phyloP scores from a whole-genome alignment of 1,140 invertebrate genomes.

The Idris sp. region DNA sequence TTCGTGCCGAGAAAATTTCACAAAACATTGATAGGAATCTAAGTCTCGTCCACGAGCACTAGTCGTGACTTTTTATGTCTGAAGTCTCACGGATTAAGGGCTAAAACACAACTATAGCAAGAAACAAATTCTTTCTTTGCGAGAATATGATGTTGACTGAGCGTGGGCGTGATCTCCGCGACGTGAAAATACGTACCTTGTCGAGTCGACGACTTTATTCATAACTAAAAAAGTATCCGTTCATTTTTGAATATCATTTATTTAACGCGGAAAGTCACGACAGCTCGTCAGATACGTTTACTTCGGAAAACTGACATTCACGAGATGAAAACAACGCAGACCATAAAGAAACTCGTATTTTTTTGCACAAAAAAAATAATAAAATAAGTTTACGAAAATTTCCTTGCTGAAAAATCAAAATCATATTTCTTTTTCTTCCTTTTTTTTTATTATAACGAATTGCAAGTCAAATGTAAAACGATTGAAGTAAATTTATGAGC shows the following conservation, averaged over 20 bases:
- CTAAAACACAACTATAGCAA: slow-evolving; percentile 40
- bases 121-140: slow-evolving; percentile 39
- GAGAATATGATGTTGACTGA: slow-evolving; percentile 42
- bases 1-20: slow-evolving; percentile 29
- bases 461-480: too few relatives aligned
- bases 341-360: slow-evolving; percentile 12
- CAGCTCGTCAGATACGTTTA: slow-evolving; percentile 41
- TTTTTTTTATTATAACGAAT: too few relatives aligned
- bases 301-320: slow-evolving; percentile 26
- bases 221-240: slow-evolving; percentile 45
- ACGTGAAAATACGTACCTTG: slow-evolving; percentile 33
- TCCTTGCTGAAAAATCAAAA: too few relatives aligned
- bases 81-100: slow-evolving; percentile 37
- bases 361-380: too few relatives aligned
- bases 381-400: too few relatives aligned
- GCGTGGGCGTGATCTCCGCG: slow-evolving; percentile 22
- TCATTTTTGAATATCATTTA: slow-evolving; percentile 53
- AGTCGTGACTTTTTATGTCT: slow-evolving; percentile 40
- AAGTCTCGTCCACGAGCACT: slow-evolving; percentile 14
- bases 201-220: slow-evolving; percentile 46
- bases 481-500: slow-evolving; percentile 14
- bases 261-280: slow-evolving; percentile 41
- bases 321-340: slow-evolving; percentile 21
- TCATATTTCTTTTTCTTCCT: too few relatives aligned
- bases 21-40: slow-evolving; percentile 47